A percentile compares a stretch with the other conserved stretches of the same genome.
phyloP scores from a whole-genome alignment of 2,888 invertebrate genomes.

The Xylota sylvarum region DNA sequence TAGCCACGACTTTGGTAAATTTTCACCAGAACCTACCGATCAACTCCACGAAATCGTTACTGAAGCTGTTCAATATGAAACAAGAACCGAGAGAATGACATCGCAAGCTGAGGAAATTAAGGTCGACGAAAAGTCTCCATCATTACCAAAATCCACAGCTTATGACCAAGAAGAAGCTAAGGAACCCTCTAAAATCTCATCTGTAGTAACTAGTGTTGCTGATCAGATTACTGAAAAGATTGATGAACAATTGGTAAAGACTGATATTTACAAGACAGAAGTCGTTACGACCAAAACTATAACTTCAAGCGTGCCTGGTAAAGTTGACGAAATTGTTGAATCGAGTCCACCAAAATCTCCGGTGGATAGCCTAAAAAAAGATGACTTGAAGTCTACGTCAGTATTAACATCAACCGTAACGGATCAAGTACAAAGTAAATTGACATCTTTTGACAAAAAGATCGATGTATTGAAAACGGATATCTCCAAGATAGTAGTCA shows the following conservation, averaged over 20 bases:
- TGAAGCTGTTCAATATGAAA: not conserved
- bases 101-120: not conserved
- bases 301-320: not conserved
- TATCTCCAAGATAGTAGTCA: not conserved
- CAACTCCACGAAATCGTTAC: slow-evolving; percentile 5
- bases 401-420: not conserved
- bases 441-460: not conserved
- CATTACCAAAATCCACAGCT: not conserved
- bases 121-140: not conserved
- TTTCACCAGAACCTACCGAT: slow-evolving; percentile 53
- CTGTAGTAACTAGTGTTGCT: not conserved
- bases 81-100: not conserved
- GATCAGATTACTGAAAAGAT: not conserved
- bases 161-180: not conserved
- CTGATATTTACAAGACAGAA: not conserved
- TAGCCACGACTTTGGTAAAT: slow-evolving; percentile 68
- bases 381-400: not conserved
- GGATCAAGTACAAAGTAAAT: not conserved
- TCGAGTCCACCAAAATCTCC: slow-evolving; percentile 54
- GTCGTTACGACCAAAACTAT: not conserved
- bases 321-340: not conserved
- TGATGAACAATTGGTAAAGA: not conserved
- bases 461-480: slow-evolving; percentile 4
- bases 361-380: slow-evolving; percentile 70
- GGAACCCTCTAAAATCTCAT: not conserved